Evolutionary conservation across 2,888 invertebrate genomes (phyloP).

Genomic region (Lucinisca nassula): DNA sequence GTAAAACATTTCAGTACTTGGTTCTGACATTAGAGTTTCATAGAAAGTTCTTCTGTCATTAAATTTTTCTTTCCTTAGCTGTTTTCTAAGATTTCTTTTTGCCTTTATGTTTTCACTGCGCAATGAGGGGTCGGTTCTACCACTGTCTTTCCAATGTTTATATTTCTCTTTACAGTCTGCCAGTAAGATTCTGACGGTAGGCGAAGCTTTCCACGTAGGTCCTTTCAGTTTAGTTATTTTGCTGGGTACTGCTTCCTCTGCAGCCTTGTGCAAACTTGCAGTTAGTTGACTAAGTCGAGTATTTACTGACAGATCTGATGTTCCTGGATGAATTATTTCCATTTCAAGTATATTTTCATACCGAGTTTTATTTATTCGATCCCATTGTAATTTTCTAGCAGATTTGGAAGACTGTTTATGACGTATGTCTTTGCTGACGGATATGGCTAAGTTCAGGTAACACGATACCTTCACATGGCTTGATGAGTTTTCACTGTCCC

Average conservation of each 20-base stretch:
- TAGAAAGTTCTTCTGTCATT: slow-evolving; percentile 1
- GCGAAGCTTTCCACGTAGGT: neutral
- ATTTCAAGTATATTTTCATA: neutral
- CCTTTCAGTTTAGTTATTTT: neutral
- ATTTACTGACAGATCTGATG: neutral
- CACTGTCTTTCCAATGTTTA: neutral
- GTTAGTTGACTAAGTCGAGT: too few species aligned
- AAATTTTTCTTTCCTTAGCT: neutral
- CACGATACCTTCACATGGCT: neutral
- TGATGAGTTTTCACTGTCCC: neutral
- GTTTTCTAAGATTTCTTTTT: neutral
- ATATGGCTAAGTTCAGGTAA: neutral
- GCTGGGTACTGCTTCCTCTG: neutral
- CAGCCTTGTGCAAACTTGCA: neutral
- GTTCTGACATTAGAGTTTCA: slow-evolving; percentile 9
- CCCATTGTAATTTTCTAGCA: neutral
- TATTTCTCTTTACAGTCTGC: neutral
- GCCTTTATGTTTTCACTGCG: neutral
- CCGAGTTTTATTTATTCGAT: neutral
- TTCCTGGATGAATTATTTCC: too few species aligned
- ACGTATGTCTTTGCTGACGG: neutral
- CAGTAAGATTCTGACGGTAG: neutral
- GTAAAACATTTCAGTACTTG: slow-evolving; percentile 1
- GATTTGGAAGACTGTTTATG: neutral
- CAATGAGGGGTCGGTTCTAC: neutral